Evolutionary conservation across 1,140 invertebrate species (phyloP).

Genomic region (Cydia pomonella): DNA sequence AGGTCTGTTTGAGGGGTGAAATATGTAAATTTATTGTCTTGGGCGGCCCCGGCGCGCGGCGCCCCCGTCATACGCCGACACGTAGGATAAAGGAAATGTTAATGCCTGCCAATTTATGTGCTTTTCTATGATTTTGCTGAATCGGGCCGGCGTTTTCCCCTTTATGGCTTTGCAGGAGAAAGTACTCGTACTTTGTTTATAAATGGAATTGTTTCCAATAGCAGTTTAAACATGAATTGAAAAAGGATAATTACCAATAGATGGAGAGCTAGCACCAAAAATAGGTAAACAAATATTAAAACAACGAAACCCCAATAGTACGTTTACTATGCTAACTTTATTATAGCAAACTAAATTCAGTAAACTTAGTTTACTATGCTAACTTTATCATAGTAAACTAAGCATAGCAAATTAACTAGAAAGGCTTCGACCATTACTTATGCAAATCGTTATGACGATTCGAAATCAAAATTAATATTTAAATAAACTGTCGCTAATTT

Average conservation of each 20-base stretch:
- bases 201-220: constrained; percentile 62
- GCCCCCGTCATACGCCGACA: constrained; percentile 79
- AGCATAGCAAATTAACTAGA: too few species aligned
- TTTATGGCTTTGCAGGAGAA: constrained; percentile 62
- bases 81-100: constrained; percentile 80
- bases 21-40: constrained; percentile 81
- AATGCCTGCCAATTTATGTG: constrained; percentile 79
- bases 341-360: too few species aligned
- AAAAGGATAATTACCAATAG: not conserved
- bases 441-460: too few species aligned
- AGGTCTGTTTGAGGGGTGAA: constrained; percentile 80
- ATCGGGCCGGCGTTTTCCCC: constrained; percentile 68
- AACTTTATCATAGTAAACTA: too few species aligned
- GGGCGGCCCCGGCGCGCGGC: constrained; percentile 64
- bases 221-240: constrained; percentile 3
- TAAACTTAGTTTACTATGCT: too few species aligned
- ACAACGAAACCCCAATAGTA: too few species aligned
- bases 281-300: not conserved
- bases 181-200: constrained; percentile 56
- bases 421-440: too few species aligned
- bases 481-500: too few species aligned
- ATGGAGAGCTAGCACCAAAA: not conserved
- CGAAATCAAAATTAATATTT: too few species aligned
- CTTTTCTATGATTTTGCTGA: constrained; percentile 80
- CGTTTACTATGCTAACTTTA: too few species aligned